Evolutionary conservation across 2,797 vertebrate genomes (phyloP).

Genomic region (Enteromius anoplus): DNA sequence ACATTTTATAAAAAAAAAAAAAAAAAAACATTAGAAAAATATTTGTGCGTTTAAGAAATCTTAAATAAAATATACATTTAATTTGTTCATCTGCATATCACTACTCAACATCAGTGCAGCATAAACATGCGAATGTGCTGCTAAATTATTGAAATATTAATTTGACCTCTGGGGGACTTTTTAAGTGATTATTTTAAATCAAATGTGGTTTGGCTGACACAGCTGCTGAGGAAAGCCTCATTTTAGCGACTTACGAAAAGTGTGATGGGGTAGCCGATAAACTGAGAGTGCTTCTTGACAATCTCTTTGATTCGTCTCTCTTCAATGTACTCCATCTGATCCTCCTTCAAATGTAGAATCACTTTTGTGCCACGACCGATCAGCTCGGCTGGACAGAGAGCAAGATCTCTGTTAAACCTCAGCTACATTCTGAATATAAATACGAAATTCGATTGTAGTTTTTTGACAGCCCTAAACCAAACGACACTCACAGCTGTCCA

Average conservation of each 20-base stretch:
- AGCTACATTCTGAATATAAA: not conserved
- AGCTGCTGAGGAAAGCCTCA: not conserved
- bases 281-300: conserved; percentile 95
- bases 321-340: conserved; percentile 89
- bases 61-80: no score
- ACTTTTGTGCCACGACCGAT: conserved; percentile 90
- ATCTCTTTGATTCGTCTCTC: conserved; percentile 88
- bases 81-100: not conserved
- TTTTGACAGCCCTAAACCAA: not conserved
- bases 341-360: conserved; percentile 91
- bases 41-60: no score
- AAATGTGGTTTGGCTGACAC: not conserved
- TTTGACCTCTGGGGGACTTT: not conserved
- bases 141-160: not conserved
- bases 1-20: no score
- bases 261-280: conserved; percentile 94
- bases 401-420: conserved; percentile 15
- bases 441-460: not conserved
- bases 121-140: not conserved
- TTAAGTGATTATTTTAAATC: not conserved
- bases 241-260: conserved; percentile 81
- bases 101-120: not conserved
- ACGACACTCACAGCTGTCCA: conserved; percentile 71
- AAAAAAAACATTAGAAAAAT: no score
- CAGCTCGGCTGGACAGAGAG: conserved; percentile 79